Percentiles rank a stretch among this genome's conserved stretches.
phyloP scores from a whole-genome alignment of 2,888 invertebrate genomes.

The Isoperla grammatica region DNA sequence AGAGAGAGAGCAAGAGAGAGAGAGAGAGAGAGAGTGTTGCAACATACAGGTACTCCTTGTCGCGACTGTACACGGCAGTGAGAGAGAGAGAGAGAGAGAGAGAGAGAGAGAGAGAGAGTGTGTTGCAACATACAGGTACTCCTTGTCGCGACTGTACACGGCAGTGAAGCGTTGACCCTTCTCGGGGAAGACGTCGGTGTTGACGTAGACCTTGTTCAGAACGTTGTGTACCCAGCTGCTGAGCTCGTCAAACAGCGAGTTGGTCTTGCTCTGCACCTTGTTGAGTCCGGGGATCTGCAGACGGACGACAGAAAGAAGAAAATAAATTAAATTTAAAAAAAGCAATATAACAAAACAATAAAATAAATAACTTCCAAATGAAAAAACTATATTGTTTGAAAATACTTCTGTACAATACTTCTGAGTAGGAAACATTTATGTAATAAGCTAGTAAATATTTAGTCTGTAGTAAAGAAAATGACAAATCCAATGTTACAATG shows the following conservation, averaged over 20 bases:
- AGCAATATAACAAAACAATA: not conserved
- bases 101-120: no score
- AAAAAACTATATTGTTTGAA: no score
- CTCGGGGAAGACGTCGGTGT: constrained; percentile 67
- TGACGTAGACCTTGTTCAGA: constrained; percentile 58
- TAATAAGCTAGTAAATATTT: no score
- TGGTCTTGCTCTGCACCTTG: constrained; percentile 56
- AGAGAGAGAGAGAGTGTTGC: no score
- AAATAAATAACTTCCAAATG: not conserved
- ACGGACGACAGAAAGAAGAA: constrained; percentile 11
- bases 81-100: no score
- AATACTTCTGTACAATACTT: no score
- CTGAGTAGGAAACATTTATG: no score
- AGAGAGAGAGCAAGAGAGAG: no score
- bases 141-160: constrained; percentile 84
- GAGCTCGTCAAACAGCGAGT: constrained; percentile 52
- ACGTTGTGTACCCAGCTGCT: constrained; percentile 53
- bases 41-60: constrained; percentile 89
- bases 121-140: constrained; percentile 89
- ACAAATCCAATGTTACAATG: no score
- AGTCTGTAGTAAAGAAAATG: no score
- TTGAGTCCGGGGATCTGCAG: constrained; percentile 57
- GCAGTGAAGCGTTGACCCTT: constrained; percentile 77
- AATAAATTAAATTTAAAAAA: not conserved
- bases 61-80: constrained; percentile 83